Base-by-base conservation (phyloP, 2,113 vertebrate genomes). In the Oreocharis arfaki region DNA sequence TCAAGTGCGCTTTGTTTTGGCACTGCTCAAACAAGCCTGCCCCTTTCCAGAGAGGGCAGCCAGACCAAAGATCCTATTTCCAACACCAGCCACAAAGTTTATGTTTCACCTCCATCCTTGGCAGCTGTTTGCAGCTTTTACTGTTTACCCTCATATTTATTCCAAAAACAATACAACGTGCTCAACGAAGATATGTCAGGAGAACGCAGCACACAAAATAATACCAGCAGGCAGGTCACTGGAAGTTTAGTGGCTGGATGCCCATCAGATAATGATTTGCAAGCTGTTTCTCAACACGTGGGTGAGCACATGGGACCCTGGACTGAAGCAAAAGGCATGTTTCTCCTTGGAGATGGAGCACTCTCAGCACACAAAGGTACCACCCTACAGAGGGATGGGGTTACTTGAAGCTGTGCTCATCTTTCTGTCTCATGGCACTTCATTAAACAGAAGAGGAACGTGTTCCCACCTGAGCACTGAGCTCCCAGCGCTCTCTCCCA, bases 101-200 rank as follows among this genome's bases (percentile, higher is more conserved):
- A 52, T 60, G 79, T 56, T 77, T 71, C 87, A 83, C 69, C 76
- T 89, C 60, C 80, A 64, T 49, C 50, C 78, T 28, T 60, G 91
- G 83, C n/a, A 3, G 61, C 11, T 73, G 64, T 87, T 95, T 70
- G 71, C 59, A 87, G 50, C 49, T 94, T 78, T 76, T 56, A 77
- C 61, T 78, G 85, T 80, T 91, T 78, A 73, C 89, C 77, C 71
- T 89, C 52, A 50, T 74, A 88, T 97, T 95, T 84, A 95, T 92
- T 76, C 71, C 73, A 18, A 93, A 95, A 95, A 87, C 69, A 96
- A 37, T 8, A 53, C 55, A 92, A 32, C 2, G 16, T 87, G 73
- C 74, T 94, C 67, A 74, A 57, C 28, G 33, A 82, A 89, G 93
- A 46, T 10, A 37, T 39, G 59, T 49, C 14, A 37, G 91, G 78